A percentile compares a stretch with the other conserved stretches of the same genome.
phyloP scores from a whole-genome alignment of 1,140 invertebrate species.

The Drosophila pectinifera region DNA sequence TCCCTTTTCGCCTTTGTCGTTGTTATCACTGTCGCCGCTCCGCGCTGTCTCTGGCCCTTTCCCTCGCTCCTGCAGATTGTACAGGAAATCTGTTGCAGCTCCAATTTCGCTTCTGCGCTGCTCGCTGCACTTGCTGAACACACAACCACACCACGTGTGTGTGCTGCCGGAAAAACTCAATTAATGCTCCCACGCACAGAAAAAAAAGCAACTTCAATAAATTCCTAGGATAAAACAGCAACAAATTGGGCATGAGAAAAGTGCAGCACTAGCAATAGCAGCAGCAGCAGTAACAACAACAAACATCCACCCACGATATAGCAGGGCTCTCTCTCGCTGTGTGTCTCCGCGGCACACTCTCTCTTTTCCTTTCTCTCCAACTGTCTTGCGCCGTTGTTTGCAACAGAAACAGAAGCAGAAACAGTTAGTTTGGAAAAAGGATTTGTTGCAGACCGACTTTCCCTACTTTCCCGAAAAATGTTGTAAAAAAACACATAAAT shows the following conservation, averaged over 20 bases:
- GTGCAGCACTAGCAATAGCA: conserved; percentile 40
- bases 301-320: conserved; percentile 60
- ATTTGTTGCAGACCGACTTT: conserved; percentile 50
- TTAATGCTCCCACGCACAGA: conserved; percentile 52
- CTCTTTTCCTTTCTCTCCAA: conserved; percentile 22
- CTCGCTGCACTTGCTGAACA: conserved; percentile 64
- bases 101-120: conserved; percentile 76
- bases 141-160: conserved; percentile 20
- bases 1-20: conserved; percentile 43
- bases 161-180: conserved; percentile 73
- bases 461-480: conserved; percentile 38
- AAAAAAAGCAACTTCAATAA: conserved; percentile 18
- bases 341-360: conserved; percentile 6
- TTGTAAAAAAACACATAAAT: conserved; percentile 30
- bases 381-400: conserved; percentile 42
- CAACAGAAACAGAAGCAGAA: conserved; percentile 26
- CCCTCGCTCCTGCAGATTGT: conserved; percentile 61
- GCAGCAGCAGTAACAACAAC: conserved; percentile 33
- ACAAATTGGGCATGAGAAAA: conserved; percentile 48
- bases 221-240: conserved; percentile 62
- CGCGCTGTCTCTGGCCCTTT: not conserved
- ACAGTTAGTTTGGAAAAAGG: conserved; percentile 50
- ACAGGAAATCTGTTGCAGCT: conserved; percentile 81
- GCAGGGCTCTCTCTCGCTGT: conserved; percentile 27
- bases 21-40: conserved; percentile 53